Base-by-base conservation (phyloP, 1,140 invertebrate species). In the Aporrectodea caliginosa region DNA sequence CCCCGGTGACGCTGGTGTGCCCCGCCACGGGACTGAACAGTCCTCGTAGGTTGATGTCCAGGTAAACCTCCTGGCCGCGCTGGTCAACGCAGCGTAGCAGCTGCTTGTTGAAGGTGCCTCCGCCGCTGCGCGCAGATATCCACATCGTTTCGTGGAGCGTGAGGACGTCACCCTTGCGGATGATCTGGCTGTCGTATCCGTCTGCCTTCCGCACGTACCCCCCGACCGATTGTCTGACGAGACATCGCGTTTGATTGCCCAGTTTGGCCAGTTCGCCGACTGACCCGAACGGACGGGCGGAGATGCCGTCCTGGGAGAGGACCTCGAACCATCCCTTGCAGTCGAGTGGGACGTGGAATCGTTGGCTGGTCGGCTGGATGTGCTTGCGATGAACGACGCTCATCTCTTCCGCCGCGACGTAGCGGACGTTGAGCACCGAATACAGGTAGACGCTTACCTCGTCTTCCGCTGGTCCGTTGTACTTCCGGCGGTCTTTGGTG, bases 281-380 rank as follows among this genome's bases (percentile, higher is more conserved):
- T 79, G 92, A 94, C 85, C 95, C 94, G 83, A 97, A 95, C 82
- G 94, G 94, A 73, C 94, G 90, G 1, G 95, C 94, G n/a, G 94
- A 93, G 82, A 93, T 90, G 0, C 95, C 95, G 85, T 97, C 95
- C 88, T 98, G 95, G 85, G 94, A 96, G 32, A 97, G 89, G 43
- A 97, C 91, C 89, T 98, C 96, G 87, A 97, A 97, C 89, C 94
- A 97, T 2, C 96, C 96, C 80, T 93, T 90, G 87, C 95, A 98
- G 6, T 92, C 92, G 79, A 96, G 93, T 0, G 96, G 96, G 75
- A 98, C 96, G 71, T 94, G 84, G 16, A 87, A 80, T 12, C 84
- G 80, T 83, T 94, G 91, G 0, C 94, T 93, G 14, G 80, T 31
- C 33, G 76, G 33, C 83, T 92, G 93, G 31, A 93, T 93, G 81